Evolutionary conservation across 2,888 invertebrate genomes (phyloP).

Genomic region (Cremastinae sp.): DNA sequence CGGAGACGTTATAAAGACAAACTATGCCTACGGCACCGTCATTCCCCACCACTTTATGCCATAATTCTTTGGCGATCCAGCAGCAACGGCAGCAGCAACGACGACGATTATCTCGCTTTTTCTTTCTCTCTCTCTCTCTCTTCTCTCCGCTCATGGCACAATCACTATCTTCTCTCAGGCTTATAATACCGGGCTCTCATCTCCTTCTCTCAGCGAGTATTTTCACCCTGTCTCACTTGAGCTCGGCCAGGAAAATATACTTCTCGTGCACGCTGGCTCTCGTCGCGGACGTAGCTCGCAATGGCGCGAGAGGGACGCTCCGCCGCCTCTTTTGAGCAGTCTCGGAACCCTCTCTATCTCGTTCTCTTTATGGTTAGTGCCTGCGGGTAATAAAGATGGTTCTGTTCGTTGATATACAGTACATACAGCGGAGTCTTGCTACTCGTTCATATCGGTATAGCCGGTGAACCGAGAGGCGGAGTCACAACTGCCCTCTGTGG

Average conservation of each 20-base stretch:
- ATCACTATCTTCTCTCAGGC: constrained; percentile 50
- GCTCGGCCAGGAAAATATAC: constrained; percentile 44
- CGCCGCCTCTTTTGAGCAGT: constrained; percentile 58
- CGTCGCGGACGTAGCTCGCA: constrained; percentile 35
- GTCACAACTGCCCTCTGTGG: constrained; percentile 81
- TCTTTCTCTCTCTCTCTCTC: constrained; percentile 64
- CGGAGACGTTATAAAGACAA: constrained; percentile 80
- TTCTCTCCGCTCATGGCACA: constrained; percentile 42
- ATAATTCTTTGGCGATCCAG: constrained; percentile 75
- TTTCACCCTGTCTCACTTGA: constrained; percentile 53
- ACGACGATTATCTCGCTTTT: constrained; percentile 62
- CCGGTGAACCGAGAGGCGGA: constrained; percentile 80
- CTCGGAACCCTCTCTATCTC: constrained; percentile 66
- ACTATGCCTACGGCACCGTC: constrained; percentile 79
- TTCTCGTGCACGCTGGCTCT: constrained; percentile 47
- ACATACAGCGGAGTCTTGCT: constrained; percentile 40
- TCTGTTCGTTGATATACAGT: constrained; percentile 76
- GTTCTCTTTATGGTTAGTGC: constrained; percentile 78
- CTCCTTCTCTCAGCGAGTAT: constrained; percentile 25
- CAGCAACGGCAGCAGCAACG: constrained; percentile 43
- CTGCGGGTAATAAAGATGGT: constrained; percentile 81
- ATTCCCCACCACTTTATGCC: constrained; percentile 78
- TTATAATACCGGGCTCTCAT: constrained; percentile 49
- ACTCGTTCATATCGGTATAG: constrained; percentile 53
- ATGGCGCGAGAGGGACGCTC: constrained; percentile 52